These are phyloP conservation scores for Ailuropoda melanoleuca DNA, from an alignment of 2,113 vertebrate genomes.

Conservation along the genomic window DNA sequence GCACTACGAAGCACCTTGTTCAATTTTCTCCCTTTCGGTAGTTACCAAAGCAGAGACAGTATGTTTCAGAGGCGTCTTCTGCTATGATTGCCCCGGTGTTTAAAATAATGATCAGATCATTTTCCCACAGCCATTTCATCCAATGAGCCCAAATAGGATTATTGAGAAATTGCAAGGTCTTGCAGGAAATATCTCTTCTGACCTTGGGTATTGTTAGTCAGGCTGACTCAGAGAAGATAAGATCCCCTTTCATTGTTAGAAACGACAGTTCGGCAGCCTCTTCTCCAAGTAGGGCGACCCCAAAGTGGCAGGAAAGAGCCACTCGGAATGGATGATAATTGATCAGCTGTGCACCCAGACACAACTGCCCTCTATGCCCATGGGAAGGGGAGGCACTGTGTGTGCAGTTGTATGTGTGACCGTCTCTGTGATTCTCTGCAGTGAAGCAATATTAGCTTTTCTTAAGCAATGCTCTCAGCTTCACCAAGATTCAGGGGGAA, in stretches of 20 bases:
- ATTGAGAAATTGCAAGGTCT: conserved; percentile 62
- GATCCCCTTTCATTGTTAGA: conserved; percentile 19
- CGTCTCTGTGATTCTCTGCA: neutral
- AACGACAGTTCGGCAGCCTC: neutral
- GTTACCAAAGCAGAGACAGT: neutral
- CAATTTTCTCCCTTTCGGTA: neutral
- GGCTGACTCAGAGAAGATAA: conserved; percentile 44
- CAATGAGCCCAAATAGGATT: conserved; percentile 56
- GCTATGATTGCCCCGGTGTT: neutral
- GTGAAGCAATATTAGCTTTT: neutral
- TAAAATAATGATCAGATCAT: conserved; percentile 67
- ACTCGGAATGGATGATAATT: neutral
- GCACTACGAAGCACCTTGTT: neutral
- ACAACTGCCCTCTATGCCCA: neutral
- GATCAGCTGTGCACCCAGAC: neutral
- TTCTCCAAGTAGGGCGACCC: conserved; percentile 19
- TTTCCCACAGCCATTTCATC: conserved; percentile 51
- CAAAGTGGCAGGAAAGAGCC: neutral
- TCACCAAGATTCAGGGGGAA: neutral
- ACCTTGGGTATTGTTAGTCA: conserved; percentile 38
- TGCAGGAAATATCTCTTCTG: conserved; percentile 46
- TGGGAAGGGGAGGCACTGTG: fast-evolving
- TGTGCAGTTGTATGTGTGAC: neutral
- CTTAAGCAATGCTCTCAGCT: neutral
- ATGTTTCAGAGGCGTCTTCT: neutral